Percentiles rank a stretch among this genome's conserved stretches.
Conservation (phyloP, 1,140 invertebrate genomes). For the Tribolium castaneum region DNA sequence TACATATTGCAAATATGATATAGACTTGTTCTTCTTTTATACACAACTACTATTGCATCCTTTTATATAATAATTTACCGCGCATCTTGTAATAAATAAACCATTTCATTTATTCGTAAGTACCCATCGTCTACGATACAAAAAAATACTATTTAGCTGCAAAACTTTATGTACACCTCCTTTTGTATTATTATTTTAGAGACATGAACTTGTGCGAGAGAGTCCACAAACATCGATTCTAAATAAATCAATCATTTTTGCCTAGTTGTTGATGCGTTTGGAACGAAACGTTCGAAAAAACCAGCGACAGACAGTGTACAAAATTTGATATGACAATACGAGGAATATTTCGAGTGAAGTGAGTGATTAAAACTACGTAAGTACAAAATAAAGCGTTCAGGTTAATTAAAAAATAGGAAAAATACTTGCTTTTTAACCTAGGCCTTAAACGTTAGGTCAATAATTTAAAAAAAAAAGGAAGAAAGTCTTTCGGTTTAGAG, state of each 20-base stretch:
- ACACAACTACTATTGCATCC: constrained; percentile 41
- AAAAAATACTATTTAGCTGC: constrained; percentile 53
- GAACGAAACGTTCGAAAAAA: not conserved
- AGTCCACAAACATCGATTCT: constrained; percentile 20
- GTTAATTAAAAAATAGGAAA: not conserved
- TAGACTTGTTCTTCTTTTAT: constrained; percentile 40
- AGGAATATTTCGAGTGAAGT: constrained; percentile 4
- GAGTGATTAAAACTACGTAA: constrained; percentile 10
- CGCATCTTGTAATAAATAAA: constrained; percentile 40
- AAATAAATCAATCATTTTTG: not conserved
- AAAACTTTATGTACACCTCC: constrained; percentile 44
- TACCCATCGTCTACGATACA: constrained; percentile 51
- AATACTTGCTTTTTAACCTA: not conserved
- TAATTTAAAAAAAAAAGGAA: not conserved
- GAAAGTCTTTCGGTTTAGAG: constrained; percentile 14
- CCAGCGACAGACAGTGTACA: constrained; percentile 1
- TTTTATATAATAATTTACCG: constrained; percentile 38
- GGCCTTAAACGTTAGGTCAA: constrained; percentile 10
- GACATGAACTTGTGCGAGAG: constrained; percentile 37
- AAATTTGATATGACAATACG: constrained; percentile 29
- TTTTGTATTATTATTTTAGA: constrained; percentile 23
- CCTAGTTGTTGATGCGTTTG: not conserved
- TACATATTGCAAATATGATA: constrained; percentile 44
- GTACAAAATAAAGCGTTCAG: constrained; percentile 20
- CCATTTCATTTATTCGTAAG: constrained; percentile 51